Base-by-base conservation (phyloP, 2,888 invertebrate genomes). In the Pseudoips prasinana region DNA sequence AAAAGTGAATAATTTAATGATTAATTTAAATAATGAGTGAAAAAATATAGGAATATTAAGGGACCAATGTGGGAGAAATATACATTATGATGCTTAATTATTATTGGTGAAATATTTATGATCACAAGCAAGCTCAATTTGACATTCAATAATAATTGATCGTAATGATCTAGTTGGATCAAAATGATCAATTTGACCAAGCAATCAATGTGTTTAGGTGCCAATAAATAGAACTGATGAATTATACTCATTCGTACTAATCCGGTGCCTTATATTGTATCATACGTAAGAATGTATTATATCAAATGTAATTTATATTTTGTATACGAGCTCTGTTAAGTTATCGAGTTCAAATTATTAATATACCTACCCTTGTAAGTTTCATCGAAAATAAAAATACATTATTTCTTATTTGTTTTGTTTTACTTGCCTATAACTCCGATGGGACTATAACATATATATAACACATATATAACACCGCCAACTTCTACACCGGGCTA, bases 221-320 rank as follows among this genome's bases (percentile, higher is more conserved):
- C 46, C 47, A 48, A 50, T 41, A 44, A 34, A 44, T 62, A 59
- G 63, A 66, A 66, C 66, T 72, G 66, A 70, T 58, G 44, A 55
- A 55, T 59, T 74, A 73, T 75, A 80, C 77, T 79, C 78, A 73
- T 61, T 50, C 14, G 54, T 59, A 57, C 47, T 56, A 43, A 59
- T 62, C 62, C 60, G 82, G 83, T 83, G 86, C 83, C 85, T 81
- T 79, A 69, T 56, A 54, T 61, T 76, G 72, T 79, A 73, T 69
- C 64, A 75, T 72, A 78, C 60, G 65, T 67, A 66, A 66, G 39
- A 39, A 59, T 68, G 68, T 59, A 76, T 73, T 61, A 62, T 74
- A 74, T 73, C 63, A 67, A 71, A 63, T 80, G 62, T 84, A 79
- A 83, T 83, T 85, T 84, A 85, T 83, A 73, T 70, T 70, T 68